Conservation (phyloP, 1,140 invertebrate species). For the Cryptotermes secundus region DNA sequence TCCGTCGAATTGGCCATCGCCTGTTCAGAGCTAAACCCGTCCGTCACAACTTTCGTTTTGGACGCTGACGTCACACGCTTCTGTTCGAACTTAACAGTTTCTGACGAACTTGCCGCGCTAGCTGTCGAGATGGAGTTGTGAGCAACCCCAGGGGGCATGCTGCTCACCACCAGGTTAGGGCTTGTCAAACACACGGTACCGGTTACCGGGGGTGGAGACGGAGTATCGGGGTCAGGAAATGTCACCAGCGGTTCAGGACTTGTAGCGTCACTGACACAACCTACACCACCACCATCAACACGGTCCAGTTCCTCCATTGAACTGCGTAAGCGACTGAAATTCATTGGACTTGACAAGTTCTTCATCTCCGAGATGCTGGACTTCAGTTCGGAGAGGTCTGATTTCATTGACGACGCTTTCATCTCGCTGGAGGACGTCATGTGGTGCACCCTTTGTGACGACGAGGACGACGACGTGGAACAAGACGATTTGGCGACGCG, state of each 20-base stretch:
- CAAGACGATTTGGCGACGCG: conserved; percentile 31
- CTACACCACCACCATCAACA: conserved; percentile 44
- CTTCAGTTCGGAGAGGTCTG: conserved; percentile 72
- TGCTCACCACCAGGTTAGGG: conserved; percentile 22
- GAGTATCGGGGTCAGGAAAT: conserved; percentile 73
- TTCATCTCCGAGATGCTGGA: conserved; percentile 78
- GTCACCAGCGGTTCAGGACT: conserved; percentile 66
- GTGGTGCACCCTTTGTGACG: conserved; percentile 26
- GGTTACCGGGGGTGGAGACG: conserved; percentile 45
- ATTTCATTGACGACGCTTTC: conserved; percentile 69
- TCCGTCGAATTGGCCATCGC: conserved; percentile 72
- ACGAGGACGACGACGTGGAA: conserved; percentile 24
- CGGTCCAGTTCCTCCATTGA: conserved; percentile 67
- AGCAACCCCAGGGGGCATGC: not conserved
- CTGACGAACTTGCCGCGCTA: conserved; percentile 52
- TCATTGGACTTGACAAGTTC: conserved; percentile 50
- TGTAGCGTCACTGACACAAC: conserved; percentile 35
- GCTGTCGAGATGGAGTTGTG: conserved; percentile 46
- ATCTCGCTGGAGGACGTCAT: conserved; percentile 49
- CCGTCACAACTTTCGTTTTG: conserved; percentile 74
- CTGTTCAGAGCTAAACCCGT: conserved; percentile 77
- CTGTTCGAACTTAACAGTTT: conserved; percentile 77
- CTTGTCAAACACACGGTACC: conserved; percentile 22
- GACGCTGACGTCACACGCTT: conserved; percentile 74
- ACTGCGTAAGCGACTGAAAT: conserved; percentile 57